phyloP scores from a whole-genome alignment of 2,888 invertebrate genomes.

The Sinelater perroti region DNA sequence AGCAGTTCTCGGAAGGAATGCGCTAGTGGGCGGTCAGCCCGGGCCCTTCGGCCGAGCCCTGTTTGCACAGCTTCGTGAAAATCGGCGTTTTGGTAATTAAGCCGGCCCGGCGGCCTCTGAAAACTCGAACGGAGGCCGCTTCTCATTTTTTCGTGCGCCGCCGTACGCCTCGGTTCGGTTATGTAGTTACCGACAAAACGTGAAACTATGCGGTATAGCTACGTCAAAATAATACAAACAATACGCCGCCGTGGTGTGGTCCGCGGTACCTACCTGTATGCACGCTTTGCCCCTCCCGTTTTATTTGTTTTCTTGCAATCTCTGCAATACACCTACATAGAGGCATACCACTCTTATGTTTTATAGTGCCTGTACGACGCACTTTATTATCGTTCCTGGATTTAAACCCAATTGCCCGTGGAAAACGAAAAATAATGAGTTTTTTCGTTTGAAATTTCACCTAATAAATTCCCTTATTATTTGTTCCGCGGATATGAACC shows the following conservation, averaged over 20 bases:
- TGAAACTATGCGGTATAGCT: constrained; percentile 45
- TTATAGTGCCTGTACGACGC: constrained; percentile 34
- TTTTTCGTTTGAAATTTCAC: too few species aligned
- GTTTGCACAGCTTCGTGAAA: too few species aligned
- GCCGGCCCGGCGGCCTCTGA: too few species aligned
- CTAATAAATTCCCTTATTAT: too few species aligned
- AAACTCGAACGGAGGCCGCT: too few species aligned
- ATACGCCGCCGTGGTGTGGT: constrained; percentile 37
- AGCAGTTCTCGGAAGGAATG: constrained; percentile 34
- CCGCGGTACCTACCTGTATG: constrained; percentile 32
- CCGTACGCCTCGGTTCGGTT: constrained; percentile 41
- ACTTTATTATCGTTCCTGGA: constrained; percentile 36
- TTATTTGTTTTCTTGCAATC: constrained; percentile 33
- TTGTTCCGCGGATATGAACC: too few species aligned
- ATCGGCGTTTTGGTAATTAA: too few species aligned
- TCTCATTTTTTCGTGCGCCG: constrained; percentile 38
- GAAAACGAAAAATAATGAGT: too few species aligned
- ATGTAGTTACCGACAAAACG: constrained; percentile 47
- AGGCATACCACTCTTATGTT: constrained; percentile 33
- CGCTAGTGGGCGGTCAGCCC: constrained; percentile 21
- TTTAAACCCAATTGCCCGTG: too few species aligned
- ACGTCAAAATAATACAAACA: constrained; percentile 44
- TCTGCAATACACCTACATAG: constrained; percentile 35
- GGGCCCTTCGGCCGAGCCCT: too few species aligned
- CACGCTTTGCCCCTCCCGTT: constrained; percentile 29